These are phyloP conservation scores for Temnopleurus reevesii DNA, from an alignment of 53 echinoderm and acorn worm species.

Conservation along the genomic window DNA sequence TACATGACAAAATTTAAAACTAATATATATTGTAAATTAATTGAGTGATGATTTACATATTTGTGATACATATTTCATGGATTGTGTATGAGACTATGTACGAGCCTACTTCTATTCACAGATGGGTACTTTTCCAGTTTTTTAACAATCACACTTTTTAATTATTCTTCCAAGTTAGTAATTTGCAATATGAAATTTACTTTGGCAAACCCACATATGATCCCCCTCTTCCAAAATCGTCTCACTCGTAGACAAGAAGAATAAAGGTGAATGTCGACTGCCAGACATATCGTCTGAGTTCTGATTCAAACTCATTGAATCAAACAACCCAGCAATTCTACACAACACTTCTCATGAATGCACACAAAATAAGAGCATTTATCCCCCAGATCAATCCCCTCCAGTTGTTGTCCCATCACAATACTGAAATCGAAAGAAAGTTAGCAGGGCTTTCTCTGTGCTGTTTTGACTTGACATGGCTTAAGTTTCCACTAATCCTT, in stretches of 20 bases:
- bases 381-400: constrained; percentile 11
- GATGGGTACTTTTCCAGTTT: not conserved
- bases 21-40: too few species aligned
- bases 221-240: not conserved
- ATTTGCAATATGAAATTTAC: too few species aligned
- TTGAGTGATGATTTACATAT: too few species aligned
- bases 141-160: not conserved
- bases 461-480: constrained; percentile 11
- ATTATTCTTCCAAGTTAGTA: not conserved
- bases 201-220: too few species aligned
- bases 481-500: constrained; percentile 38
- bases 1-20: too few species aligned
- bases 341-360: not conserved
- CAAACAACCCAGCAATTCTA: constrained; percentile 18
- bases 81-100: too few species aligned
- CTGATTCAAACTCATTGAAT: not conserved
- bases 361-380: constrained; percentile 1
- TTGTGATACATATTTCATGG: too few species aligned
- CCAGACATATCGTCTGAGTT: not conserved
- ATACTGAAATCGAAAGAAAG: constrained; percentile 23
- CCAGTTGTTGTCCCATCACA: not conserved
- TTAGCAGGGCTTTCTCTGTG: not conserved
- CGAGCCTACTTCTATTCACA: too few species aligned
- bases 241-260: not conserved
- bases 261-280: not conserved